Evolutionary conservation across 2,888 invertebrate species (phyloP), one percentile per base, ranked within the genome.

Genomic region (Drosophila diplacantha): DNA sequence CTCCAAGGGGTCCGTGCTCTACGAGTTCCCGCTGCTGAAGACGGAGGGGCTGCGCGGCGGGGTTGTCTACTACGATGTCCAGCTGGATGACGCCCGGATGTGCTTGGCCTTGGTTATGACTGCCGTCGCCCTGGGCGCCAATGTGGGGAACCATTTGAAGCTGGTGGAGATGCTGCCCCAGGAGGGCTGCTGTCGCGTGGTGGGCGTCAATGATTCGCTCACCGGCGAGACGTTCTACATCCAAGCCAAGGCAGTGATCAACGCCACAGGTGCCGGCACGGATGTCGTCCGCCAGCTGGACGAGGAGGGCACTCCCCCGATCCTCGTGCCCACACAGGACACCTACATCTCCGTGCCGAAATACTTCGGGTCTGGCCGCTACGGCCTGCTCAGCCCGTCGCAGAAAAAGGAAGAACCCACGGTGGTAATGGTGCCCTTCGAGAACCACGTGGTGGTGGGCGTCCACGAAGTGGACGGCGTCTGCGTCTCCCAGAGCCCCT

Each of bases 41-140:
- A 95, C 94, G 35, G 97, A 99, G 81, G 94, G 94, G 83, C 90
- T 99, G 8, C 94, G 95, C 75, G 99, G 99, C 43, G 98, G 98
- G 14, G 93, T 99, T 73, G 98, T 99, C 14, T 99, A 99, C 89
- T 99, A 98, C 87, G 99, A 99, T 88, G 99, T 97, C 24, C 98
- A 98, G 87, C 97, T 99, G 90, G 98, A 99, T 88, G 99, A 99
- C 89, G 98, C 99, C 0, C 92, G 99, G 69, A 99, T 99, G 99
- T 98, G 98, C 88, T 89, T 99, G 68, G 94, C 98, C 0, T 93
- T 99, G 61, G 97, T 97, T 0, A 88, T 99, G 71, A 97, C 99
- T 0, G 98, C 99, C 0, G 95, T 97, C 3, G 91, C 97, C 35
- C 93, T 97, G 80, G 99, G 99, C 49, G 99, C 98, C 32, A 95